Evolutionary conservation across 1,140 invertebrate genomes (phyloP).

Genomic region (Ceratina australensis): DNA sequence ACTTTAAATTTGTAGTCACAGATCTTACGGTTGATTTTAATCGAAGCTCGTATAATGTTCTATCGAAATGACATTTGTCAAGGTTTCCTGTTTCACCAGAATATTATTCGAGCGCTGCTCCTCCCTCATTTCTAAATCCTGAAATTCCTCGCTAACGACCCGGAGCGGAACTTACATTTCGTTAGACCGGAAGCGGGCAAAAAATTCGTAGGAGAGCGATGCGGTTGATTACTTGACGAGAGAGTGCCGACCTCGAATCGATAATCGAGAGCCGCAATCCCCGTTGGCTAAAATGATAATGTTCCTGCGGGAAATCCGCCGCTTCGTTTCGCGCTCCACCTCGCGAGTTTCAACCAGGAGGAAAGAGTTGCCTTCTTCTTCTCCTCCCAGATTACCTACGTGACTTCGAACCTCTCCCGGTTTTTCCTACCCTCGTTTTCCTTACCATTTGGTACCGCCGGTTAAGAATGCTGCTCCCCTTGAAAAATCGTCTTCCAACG

Average conservation of each 20-base stretch:
- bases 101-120: too few relatives aligned
- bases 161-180: too few relatives aligned
- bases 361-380: neutral
- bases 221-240: slow-evolving; percentile 60
- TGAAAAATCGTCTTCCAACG: too few relatives aligned
- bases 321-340: slow-evolving; percentile 17
- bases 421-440: neutral
- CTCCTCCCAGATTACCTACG: slow-evolving; percentile 27
- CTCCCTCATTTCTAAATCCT: too few relatives aligned
- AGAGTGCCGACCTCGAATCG: slow-evolving; percentile 46
- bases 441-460: neutral
- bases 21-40: too few relatives aligned
- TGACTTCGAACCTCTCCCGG: slow-evolving; percentile 2
- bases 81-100: too few relatives aligned
- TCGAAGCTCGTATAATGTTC: too few relatives aligned
- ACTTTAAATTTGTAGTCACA: too few relatives aligned
- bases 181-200: neutral
- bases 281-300: slow-evolving; percentile 56
- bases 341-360: slow-evolving; percentile 2
- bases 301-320: slow-evolving; percentile 52
- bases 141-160: neutral
- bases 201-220: neutral
- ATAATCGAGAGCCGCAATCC: slow-evolving; percentile 57
- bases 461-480: neutral
- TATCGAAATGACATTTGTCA: too few relatives aligned